Evolutionary conservation across 2,888 invertebrate genomes (phyloP), one percentile per base, ranked within the genome.

Genomic region (Hedychridium roseum): DNA sequence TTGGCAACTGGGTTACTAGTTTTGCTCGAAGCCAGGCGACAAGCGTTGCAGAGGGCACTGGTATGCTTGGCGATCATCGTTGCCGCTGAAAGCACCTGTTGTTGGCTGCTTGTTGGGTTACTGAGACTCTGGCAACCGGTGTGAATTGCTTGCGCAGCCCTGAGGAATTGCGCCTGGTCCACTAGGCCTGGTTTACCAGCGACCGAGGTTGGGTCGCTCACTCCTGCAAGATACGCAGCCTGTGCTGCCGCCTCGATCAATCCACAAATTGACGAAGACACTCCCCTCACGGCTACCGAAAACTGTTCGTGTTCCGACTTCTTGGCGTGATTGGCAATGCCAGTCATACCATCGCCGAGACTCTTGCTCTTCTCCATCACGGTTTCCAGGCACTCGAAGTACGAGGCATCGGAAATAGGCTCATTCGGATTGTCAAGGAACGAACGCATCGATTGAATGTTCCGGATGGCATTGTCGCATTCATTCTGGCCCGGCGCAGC

Each of bases 51-150:
- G 39, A 99, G 83, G 4, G 94, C 89, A 56, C 94, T 93, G 0
- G 98, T 97, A 81, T 98, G 95, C 76, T 95, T 96, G 9, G 98
- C 98, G 38, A 98, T 93, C 54, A 91, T 87, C 0, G 97, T 97
- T 0, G 97, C 92, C 0, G 96, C 95, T 2, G 92, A 89, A 18
- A 97, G 82, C 44, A 96, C 91, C 84, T 88, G 81, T 48, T 91
- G 91, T 64, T 93, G 91, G 31, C 88, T 86, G 41, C 88, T 89
- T 49, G 85, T 82, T 0, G 88, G 82, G 66, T 88, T 90, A 12
- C 85, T 82, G 1, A 95, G 84, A 23, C 86, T 88, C 28, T 87
- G 85, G 73, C 98, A 97, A 0, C 97, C 95, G 60, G 88, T 87
- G 44, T 92, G 90, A 59, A 99, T 97, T 35, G 93, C 93, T 68